Evolutionary conservation across 2,797 vertebrate species (phyloP).

Genomic region (Emydoidea blandingii): DNA sequence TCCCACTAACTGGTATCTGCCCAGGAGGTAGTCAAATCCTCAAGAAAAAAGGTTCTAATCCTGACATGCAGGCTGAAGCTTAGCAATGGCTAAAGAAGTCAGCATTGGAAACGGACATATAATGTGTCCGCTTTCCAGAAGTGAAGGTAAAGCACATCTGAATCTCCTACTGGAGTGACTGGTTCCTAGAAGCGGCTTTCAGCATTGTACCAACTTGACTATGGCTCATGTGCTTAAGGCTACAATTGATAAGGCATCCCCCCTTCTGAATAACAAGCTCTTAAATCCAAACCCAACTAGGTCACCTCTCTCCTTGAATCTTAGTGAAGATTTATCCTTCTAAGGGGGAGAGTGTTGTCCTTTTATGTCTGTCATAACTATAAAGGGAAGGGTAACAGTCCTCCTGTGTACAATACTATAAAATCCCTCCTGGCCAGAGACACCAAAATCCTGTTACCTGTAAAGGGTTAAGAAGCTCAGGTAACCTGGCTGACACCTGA

Average conservation of each 20-base stretch:
- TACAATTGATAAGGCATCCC: not conserved
- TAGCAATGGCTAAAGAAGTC: not conserved
- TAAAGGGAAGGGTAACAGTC: no score
- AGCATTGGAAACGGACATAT: not conserved
- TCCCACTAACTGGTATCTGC: not conserved
- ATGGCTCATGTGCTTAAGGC: not conserved
- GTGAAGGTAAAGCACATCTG: not conserved
- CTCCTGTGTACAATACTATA: no score
- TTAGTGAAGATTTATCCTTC: constrained; percentile 17
- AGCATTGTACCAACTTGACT: not conserved
- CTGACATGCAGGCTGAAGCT: not conserved
- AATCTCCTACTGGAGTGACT: not conserved
- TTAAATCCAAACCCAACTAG: constrained; percentile 39
- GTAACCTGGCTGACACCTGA: no score
- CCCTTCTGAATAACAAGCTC: not conserved
- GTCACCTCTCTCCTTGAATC: not conserved
- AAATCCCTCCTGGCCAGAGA: no score
- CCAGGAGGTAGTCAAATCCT: not conserved
- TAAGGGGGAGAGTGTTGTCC: not conserved
- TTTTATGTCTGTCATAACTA: not conserved
- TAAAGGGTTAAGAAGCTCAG: no score
- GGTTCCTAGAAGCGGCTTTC: not conserved
- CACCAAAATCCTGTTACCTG: no score
- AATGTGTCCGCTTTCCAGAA: not conserved
- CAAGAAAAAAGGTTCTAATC: not conserved